phyloP scores from a whole-genome alignment of 2,797 vertebrate species.

The Melanotaenia maccullochi region DNA sequence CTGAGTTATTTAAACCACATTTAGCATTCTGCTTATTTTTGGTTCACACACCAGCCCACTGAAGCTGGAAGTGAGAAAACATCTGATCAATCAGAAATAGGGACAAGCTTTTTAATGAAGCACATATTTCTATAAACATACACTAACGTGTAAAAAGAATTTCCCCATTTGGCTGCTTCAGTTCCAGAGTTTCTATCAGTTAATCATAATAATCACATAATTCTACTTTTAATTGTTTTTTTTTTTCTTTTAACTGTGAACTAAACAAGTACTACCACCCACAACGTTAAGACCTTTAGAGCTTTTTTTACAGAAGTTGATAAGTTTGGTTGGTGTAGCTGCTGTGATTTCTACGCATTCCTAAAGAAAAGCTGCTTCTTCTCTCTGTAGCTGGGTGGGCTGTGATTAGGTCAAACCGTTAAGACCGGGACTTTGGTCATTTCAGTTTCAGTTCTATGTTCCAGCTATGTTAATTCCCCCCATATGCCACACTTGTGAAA shows the following conservation, averaged over 20 bases:
- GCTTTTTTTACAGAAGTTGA: too few species aligned
- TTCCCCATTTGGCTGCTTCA: background rate
- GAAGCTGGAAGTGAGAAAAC: background rate
- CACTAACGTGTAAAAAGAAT: background rate
- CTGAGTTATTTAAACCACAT: conserved; percentile 10
- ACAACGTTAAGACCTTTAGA: too few species aligned
- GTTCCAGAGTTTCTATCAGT: background rate
- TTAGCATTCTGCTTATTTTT: background rate
- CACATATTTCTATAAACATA: background rate
- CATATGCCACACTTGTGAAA: too few species aligned
- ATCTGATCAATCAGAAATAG: background rate
- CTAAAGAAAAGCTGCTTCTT: too few species aligned
- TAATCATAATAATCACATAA: too few species aligned
- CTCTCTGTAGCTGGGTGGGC: too few species aligned
- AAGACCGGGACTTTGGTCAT: too few species aligned
- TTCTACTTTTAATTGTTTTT: too few species aligned
- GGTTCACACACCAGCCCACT: background rate
- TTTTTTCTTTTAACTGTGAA: background rate
- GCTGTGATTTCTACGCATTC: too few species aligned
- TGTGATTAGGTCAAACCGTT: too few species aligned
- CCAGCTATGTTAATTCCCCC: too few species aligned
- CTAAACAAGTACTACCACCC: background rate
- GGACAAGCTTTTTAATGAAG: background rate
- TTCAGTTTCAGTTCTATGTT: background rate
- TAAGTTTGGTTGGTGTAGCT: too few species aligned